Conservation (phyloP, 2,888 invertebrate species). For the Sphaerolaimus hirsutus region DNA sequence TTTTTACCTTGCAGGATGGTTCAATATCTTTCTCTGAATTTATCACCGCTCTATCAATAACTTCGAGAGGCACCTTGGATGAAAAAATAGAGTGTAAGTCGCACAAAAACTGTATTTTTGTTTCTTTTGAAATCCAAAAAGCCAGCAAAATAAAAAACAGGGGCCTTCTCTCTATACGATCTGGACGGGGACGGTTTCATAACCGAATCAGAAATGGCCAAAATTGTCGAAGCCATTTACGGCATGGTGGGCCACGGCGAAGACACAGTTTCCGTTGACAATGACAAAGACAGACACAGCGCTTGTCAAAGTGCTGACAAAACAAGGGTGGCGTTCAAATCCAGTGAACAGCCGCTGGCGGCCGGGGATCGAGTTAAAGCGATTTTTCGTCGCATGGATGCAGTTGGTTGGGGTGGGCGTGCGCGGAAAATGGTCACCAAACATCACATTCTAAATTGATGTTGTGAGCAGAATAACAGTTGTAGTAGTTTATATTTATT, state of each 20-base stretch:
- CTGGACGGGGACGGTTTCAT: slow-evolving; percentile 32
- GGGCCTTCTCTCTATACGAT: slow-evolving; percentile 33
- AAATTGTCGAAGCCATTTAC: slow-evolving; percentile 31
- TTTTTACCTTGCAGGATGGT: slow-evolving; percentile 14
- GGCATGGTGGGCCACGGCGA: slow-evolving; percentile 25
- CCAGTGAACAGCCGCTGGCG: too few relatives aligned
- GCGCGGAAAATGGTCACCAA: too few relatives aligned
- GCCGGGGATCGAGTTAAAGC: slow-evolving; percentile 32
- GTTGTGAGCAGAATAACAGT: too few relatives aligned
- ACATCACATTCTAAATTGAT: too few relatives aligned
- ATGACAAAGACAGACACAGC: too few relatives aligned
- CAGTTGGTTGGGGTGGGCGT: slow-evolving; percentile 15
- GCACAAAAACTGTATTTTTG: not conserved
- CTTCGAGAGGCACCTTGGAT: slow-evolving; percentile 23
- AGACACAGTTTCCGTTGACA: too few relatives aligned
- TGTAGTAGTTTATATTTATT: too few relatives aligned
- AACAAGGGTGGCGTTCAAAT: too few relatives aligned
- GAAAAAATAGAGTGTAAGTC: slow-evolving; percentile 23
- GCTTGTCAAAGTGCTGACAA: too few relatives aligned
- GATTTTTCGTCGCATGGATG: slow-evolving; percentile 32
- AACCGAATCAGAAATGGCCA: slow-evolving; percentile 28
- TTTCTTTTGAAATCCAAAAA: too few relatives aligned
- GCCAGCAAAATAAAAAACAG: slow-evolving; percentile 17
- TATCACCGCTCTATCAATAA: slow-evolving; percentile 24
- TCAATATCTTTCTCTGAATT: slow-evolving; percentile 21